Evolutionary conservation across 92 coral and sea anemone genomes (phyloP), one percentile per base, ranked within the genome.

Genomic region (Porites lobata): DNA sequence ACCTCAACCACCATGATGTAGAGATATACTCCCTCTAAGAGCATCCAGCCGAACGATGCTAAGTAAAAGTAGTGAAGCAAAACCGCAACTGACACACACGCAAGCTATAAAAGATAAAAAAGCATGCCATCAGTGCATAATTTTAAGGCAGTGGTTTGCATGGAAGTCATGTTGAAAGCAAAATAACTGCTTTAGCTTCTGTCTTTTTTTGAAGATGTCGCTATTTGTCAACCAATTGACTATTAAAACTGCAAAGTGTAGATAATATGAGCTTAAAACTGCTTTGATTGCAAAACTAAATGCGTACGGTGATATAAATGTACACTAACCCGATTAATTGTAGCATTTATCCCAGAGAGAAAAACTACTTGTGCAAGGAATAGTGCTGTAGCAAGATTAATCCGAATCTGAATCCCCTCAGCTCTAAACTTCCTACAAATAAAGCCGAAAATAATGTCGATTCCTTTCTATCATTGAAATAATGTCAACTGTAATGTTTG

Each of bases 11-110:
- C 90, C 98, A 93, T 90, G 47, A 96, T 80, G 61, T 96, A 96
- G 57, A 96, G 90, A 65, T 87, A 94, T 6, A 92, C 86, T 1
- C 99, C 99, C 59, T 96, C 99, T 8, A 94, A 68, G n/a, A 94
- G 17, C 99, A 96, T 96, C 99, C 99, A 96, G 17, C 95, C 94
- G 66, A 96, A 96, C 66, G 98, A 91, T 38, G 90, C 99, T 75
- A 96, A 88, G 82, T 90, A 96, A 43, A 94, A 86, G 71, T 94
- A 96, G 43, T 96, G 99, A 26, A 96, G 78, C 47, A 96, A 65
- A 3, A 93, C 89, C 9, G 99, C 94, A 77, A 94, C 95, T 65
- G 90, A 67, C 21, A 91, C 84, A 71, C 99, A 95, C 62, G 74
- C 94, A 2, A 79, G 76, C 98, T 95, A 73, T 32, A 63, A 11